Base-by-base conservation (phyloP, 2,888 invertebrate genomes). In the Bruchidius siliquastri region DNA sequence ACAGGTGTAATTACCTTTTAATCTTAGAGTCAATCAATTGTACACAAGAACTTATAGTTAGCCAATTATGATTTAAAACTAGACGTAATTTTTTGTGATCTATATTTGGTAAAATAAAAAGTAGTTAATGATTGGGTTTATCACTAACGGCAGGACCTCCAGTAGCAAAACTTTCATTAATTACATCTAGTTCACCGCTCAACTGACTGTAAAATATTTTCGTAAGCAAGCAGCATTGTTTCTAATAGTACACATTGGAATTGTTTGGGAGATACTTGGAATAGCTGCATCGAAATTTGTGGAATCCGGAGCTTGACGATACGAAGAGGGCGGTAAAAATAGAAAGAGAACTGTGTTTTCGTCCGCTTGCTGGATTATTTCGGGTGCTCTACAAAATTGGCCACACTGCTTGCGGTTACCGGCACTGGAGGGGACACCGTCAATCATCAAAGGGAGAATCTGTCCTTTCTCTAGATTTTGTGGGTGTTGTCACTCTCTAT, bases 251-350 rank as follows among this genome's bases (percentile, higher is more conserved):
- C 72, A 71, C 73, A 72, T 77, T 72, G 69, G 74, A 76, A 78
- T 77, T 76, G 74, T 74, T 78, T 68, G 67, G 66, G 71, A 72
- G 78, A 79, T 80, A 74, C 79, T 77, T 78, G 73, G 73, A 72
- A 80, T 79, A 72, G 74, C 76, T 79, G 74, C 74, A 76, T 74
- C 73, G 72, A 79, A 80, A 79, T 80, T 76, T 75, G 69, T 75
- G 76, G 79, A 79, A 79, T 80, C 79, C 76, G 74, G 69, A 72
- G 70, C 74, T 74, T 69, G 13, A 77, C 79, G 77, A 79, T 79
- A 77, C 77, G 72, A 74, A 73, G 74, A 77, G 72, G 72, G 74
- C 75, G 74, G 6, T 77, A 79, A 79, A 80, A 79, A 78, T 77
- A 78, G 77, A 75, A 78, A 79, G 76, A 78, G 76, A 77, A 74